Base-by-base conservation (phyloP, 1,140 invertebrate genomes). In the Melanaphis sacchari region DNA sequence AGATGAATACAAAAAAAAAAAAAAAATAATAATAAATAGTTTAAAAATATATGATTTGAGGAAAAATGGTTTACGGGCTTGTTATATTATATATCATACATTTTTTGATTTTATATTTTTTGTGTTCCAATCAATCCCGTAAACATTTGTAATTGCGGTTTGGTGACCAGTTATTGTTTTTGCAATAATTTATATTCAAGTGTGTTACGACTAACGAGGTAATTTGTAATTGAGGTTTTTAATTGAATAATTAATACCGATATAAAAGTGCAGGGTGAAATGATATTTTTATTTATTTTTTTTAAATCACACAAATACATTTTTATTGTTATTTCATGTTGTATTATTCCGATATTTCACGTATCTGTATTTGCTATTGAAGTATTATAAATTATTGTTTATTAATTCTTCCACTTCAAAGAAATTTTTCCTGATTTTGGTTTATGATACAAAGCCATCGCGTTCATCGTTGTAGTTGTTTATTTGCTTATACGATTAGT, bases 391-490 rank as follows among this genome's bases (percentile, higher is more conserved):
- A 6, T 36, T 89, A 36, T 54, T 4, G 36, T 40, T 54, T 40
- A n/a, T 76, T 76, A 76, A 76, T 76, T 52, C 40, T 89, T 54
- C 24, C 11, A 89, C 36, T 89, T 89, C 88, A 89, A 89, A 89
- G 88, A 54, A 38, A 26, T 88, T 46, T 0, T 9, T 0, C 1
- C 9, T 22, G 1, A 26, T 36, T 5, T 52, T n/a, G 31, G n/a
- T 38, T 40, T 18, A 40, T n/a, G 4, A 54, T 89, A 22, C 54
- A 22, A 24, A 40, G n/a, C 59, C 31, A 52, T 38, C 1, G 36
- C 18, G 11, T 21, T 2, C 21, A 46, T 88, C 43, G 43, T 22
- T 36, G 4, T 46, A 88, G 43, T 22, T n/a, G 85, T 49, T 36
- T 31, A 43, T 88, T 49, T 46, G 43, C n/a, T n/a, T 76, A 76